Evolutionary conservation across 2,113 vertebrate genomes (phyloP), one percentile per base, ranked within the genome.

Genomic region (Lampris megalopsis): DNA sequence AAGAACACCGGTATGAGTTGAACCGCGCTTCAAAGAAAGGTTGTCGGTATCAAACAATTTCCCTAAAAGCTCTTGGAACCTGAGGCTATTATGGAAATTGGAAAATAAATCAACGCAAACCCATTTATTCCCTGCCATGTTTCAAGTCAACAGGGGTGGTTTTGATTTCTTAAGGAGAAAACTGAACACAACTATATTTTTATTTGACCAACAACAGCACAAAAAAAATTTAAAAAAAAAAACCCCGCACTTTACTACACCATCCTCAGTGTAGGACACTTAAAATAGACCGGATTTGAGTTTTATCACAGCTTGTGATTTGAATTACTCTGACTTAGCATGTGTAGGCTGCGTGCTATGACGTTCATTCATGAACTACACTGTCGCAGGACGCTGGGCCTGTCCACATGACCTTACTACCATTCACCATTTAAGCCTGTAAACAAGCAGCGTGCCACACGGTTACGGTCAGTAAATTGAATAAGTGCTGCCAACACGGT

Each of bases 131-230:
- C 42, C 66, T 43, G 53, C 64, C 58, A 10, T 66, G 24, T 68
- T 80, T 80, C 37, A 64, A 49, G 24, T 24, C 24, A 24, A 54
- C n/a, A 9, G 50, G 13, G 35, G 64, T 7, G 41, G 40, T 69
- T 68, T 82, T 80, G 35, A 68, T 76, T 73, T 76, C 64, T 37
- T 9, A 67, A 49, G 1, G 9, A 68, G 63, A 71, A 73, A 62
- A 77, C 63, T 6, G 38, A 75, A 41, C 42, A n/a, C 50, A 24
- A 3, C 35, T 13, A 45, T 37, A 9, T 74, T 72, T 9, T 70
- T 73, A 73, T 79, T n/a, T n/a, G 49, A 24, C 24, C 24, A 24
- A 24, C 24, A 24, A 24, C 24, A 24, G 24, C 24, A 24, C 24
- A 24, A 24, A 24, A 24, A 24, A 24, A 24, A 24, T 0, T 24